Base-by-base conservation (phyloP, 2,113 vertebrate species). In the Tiliqua scincoides region DNA sequence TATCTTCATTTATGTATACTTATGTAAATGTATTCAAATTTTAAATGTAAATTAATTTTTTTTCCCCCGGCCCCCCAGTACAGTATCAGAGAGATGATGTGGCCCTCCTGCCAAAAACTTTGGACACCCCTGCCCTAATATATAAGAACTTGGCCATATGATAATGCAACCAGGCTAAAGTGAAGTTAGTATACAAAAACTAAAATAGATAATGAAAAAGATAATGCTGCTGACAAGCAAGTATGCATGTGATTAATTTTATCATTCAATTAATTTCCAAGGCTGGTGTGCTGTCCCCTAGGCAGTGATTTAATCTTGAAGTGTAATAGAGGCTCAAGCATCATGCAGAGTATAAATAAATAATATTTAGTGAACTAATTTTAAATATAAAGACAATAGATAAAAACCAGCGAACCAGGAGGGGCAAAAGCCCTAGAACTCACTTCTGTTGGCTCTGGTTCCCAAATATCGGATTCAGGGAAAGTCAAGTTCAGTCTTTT, bases 401-500 rank as follows among this genome's bases (percentile, higher is more conserved):
- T 65, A 67, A 3, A 4, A 81, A 81, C 63, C 9, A 84, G 83
- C 87, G 83, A 43, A 74, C 40, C 59, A 32, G 40, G 17, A 59
- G 59, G 76, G 57, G 72, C 6, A 84, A 92, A 90, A 90, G 86
- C 72, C 40, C 71, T 21, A 68, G 35, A 70, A 43, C 52, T 73
- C 86, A 0, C 84, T 85, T 40, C 88, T 48, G 1, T 48, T 89
- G 63, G 6, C 83, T 52, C 62, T 89, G 65, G 87, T 63, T 91
- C 73, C 88, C 30, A 0, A 61, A 59, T 81, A 35, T 72, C 65
- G 87, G 54, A 71, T 3, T 48, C 23, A 57, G 57, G 40, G 54
- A 57, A 81, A 71, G 43, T 48, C 43, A 48, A 48, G 43, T n/a
- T 79, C 85, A 14, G 86, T 85, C 90, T 92, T 92, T 89, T 83